phyloP scores from a whole-genome alignment of 2,113 vertebrate species.

The Poicephalus meyeri region DNA sequence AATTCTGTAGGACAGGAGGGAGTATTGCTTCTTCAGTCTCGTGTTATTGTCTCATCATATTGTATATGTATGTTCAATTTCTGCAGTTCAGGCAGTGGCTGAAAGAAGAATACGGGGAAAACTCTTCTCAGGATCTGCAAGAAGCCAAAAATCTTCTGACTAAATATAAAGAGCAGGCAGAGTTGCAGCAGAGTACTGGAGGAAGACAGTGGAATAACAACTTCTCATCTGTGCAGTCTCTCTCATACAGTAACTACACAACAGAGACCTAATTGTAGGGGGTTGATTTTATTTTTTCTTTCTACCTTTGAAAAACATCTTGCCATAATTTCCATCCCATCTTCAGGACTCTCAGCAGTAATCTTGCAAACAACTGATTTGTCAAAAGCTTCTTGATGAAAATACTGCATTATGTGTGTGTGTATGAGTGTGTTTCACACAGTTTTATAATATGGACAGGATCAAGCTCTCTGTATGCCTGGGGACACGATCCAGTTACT shows the following conservation, averaged over 20 bases:
- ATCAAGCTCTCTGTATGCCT: not conserved
- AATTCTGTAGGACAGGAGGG: not conserved
- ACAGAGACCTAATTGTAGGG: slow-evolving; percentile 69
- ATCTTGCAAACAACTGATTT: slow-evolving; percentile 2
- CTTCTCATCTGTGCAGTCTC: slow-evolving; percentile 67
- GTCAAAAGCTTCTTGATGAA: slow-evolving; percentile 7
- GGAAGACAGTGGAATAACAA: slow-evolving; percentile 74
- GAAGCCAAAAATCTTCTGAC: slow-evolving; percentile 83
- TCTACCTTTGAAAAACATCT: not conserved
- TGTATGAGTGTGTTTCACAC: slow-evolving; percentile 16
- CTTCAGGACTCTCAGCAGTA: slow-evolving; percentile 2
- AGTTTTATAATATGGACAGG: not conserved
- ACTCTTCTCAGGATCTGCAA: slow-evolving; percentile 85
- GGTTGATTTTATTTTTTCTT: not conserved
- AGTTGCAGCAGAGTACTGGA: slow-evolving; percentile 56
- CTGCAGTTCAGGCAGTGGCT: slow-evolving; percentile 90
- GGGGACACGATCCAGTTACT: not conserved
- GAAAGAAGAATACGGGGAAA: slow-evolving; percentile 84
- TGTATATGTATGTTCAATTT: not conserved
- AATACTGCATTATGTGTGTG: not conserved
- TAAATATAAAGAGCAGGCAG: slow-evolving; percentile 75
- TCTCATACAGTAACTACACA: slow-evolving; percentile 68
- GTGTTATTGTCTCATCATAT: not conserved
- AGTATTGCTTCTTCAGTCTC: not conserved
- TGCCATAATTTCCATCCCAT: slow-evolving; percentile 12